Percentiles rank a stretch among this genome's conserved stretches.
Conservation (phyloP, 37 sponge, comb jelly and placozoan genomes). For the Diacarnus erythraeanus region DNA sequence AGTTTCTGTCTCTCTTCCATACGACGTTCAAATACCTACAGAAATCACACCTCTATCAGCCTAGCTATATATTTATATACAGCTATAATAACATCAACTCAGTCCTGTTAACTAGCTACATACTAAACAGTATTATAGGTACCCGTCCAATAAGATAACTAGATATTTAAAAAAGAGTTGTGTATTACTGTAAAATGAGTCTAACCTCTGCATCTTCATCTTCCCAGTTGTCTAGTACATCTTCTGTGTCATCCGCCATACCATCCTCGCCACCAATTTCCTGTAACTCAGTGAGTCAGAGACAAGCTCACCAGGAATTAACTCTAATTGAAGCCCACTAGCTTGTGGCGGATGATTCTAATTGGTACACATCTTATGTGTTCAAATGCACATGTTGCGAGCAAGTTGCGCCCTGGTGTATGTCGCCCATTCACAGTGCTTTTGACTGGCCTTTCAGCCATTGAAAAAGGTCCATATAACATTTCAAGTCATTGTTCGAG, state of each 20-base stretch:
- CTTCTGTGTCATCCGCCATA: constrained; percentile 35
- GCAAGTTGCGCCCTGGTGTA: no score
- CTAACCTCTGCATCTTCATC: constrained; percentile 66
- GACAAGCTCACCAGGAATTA: no score
- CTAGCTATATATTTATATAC: background rate
- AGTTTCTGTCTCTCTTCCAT: constrained; percentile 69
- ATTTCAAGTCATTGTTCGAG: background rate
- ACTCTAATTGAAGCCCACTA: no score
- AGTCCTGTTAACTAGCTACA: no score
- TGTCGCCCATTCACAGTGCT: no score
- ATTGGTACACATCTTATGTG: constrained; percentile 3
- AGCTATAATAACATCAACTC: no score
- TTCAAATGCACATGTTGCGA: background rate
- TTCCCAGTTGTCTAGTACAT: constrained; percentile 73
- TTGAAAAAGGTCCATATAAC: no score
- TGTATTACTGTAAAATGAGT: no score
- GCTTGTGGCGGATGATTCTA: background rate
- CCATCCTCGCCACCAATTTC: background rate
- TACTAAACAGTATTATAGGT: no score
- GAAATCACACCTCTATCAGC: no score
- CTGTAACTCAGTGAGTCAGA: background rate
- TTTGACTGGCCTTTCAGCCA: no score
- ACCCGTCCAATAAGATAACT: background rate
- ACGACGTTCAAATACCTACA: constrained; percentile 61
- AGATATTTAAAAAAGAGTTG: background rate